Percentiles rank a stretch among this genome's conserved stretches.
Evolutionary conservation across 2,797 vertebrate genomes (phyloP).

Genomic region (Hydrolagus colliei): DNA sequence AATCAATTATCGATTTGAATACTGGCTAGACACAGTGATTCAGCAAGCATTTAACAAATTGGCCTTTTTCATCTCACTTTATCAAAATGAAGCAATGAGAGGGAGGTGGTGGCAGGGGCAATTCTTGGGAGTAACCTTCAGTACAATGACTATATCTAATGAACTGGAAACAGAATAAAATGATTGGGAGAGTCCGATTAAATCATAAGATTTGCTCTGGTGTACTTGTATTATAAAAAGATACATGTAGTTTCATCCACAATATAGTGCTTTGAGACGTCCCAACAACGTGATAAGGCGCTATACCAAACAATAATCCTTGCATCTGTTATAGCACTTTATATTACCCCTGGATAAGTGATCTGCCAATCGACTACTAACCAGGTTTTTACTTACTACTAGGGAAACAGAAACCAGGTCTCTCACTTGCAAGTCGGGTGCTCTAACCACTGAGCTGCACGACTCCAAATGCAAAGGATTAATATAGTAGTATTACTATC

Average conservation of each 20-base stretch:
- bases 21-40: background rate
- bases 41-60: conserved; percentile 14
- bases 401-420: too few relatives aligned
- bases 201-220: background rate
- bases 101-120: background rate
- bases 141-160: background rate
- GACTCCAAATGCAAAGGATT: too few relatives aligned
- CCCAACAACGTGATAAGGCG: too few relatives aligned
- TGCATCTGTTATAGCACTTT: too few relatives aligned
- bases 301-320: too few relatives aligned
- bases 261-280: background rate
- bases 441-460: too few relatives aligned
- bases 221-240: background rate
- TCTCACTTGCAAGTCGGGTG: too few relatives aligned
- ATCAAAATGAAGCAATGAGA: background rate
- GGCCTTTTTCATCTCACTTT: background rate
- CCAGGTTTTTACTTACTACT: too few relatives aligned
- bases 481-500: too few relatives aligned
- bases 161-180: background rate
- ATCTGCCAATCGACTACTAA: too few relatives aligned
- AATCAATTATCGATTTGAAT: background rate
- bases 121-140: too few relatives aligned
- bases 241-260: background rate
- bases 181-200: background rate
- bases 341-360: too few relatives aligned